These are phyloP conservation scores for Aptenodytes forsteri DNA, from an alignment of 2,113 vertebrate genomes.

Conservation along the genomic window DNA sequence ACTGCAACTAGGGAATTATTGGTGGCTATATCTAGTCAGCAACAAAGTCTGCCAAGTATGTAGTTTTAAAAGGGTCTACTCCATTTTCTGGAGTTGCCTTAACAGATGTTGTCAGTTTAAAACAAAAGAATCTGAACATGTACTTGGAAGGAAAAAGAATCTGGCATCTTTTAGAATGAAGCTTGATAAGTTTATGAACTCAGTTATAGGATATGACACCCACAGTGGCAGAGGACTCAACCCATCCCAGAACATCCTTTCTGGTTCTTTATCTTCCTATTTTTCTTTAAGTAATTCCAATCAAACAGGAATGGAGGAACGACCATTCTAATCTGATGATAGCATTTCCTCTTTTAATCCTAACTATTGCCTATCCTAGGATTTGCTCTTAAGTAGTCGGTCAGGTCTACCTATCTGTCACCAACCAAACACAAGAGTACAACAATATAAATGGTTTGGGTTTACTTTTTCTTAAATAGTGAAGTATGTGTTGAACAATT, in stretches of 20 bases:
- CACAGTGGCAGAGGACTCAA: neutral
- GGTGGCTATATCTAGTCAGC: neutral
- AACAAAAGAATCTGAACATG: neutral
- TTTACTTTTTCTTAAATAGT: neutral
- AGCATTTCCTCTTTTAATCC: neutral
- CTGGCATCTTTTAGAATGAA: neutral
- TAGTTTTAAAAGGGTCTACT: neutral
- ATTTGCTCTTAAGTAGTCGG: neutral
- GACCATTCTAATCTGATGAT: neutral
- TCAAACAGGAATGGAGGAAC: neutral
- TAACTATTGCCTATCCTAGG: neutral
- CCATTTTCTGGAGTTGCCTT: neutral
- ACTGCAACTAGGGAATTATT: neutral
- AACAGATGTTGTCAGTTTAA: neutral
- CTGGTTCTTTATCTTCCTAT: neutral
- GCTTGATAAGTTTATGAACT: neutral
- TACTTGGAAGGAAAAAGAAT: neutral
- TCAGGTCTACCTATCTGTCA: neutral
- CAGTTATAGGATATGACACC: neutral
- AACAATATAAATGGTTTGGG: accelerated
- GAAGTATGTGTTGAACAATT: neutral
- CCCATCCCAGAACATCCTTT: neutral
- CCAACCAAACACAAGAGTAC: neutral
- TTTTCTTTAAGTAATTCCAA: neutral
- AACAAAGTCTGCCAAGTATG: neutral